Evolutionary conservation across 1,140 invertebrate genomes (phyloP), one percentile per base, ranked within the genome.

Genomic region (Panulirus ornatus): DNA sequence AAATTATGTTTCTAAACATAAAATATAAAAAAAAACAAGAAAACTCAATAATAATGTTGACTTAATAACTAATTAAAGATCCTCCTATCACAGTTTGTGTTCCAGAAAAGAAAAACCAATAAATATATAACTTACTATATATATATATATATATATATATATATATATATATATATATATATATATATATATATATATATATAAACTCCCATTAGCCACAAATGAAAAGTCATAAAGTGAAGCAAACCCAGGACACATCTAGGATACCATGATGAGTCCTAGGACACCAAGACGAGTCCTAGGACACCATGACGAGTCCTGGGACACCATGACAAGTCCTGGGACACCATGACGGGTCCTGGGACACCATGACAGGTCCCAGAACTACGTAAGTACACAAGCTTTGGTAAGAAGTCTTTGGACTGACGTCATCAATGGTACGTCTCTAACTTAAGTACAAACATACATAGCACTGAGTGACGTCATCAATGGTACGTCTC

Each of bases 61-160:
- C 84, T 86, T 86, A 86, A 34, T 22, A 58, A 54, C 51, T 86
- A 85, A 86, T 86, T 86, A 86, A 86, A 86, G 84, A 86, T 86
- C 78, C 84, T 76, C 84, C 84, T 86, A 86, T 86, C 84, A 86
- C 84, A 86, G 84, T 78, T 86, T 76, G 84, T 86, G 84, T 86
- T 40, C 38, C 76, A 86, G 73, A 86, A 86, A 75, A 86, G 44
- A n/a, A 54, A 73, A 36, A 51, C 36, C 40, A 79, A 44, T 51
- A 79, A 79, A 44, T 51, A 79, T 75, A 75, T 27, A 75, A 44
- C 47, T 34, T 34, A 79, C 38, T 27, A 3, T 51, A 51, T 34
- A 44, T n/a, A 76, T 38, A 36, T 36, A 73, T 36, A 44, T 51
- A 79, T 75, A 75, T 27, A 75, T 22, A 79, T 34, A 16, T 51